Evolutionary conservation across 2,797 vertebrate species (phyloP), one percentile per base, ranked within the genome.

Genomic region (Sebastes ruberrimus): DNA sequence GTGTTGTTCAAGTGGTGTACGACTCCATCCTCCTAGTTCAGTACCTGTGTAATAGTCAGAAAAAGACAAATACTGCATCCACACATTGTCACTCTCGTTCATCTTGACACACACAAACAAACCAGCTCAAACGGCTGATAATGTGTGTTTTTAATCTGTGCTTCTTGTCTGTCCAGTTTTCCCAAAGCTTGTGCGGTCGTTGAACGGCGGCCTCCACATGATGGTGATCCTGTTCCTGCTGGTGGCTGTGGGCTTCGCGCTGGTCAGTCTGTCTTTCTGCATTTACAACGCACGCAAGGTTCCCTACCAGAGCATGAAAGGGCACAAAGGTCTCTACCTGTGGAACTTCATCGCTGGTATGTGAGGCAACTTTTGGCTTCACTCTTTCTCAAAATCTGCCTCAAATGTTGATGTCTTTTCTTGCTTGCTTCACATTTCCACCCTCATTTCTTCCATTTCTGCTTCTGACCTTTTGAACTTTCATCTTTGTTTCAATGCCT

Each of bases 271-370:
- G 80, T 97, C 97, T 76, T 98, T 98, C 89, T 98, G 97, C 86
- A 95, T 99, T 84, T 97, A 99, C 89, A 99, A 99, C 1, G 92
- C 97, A 81, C 94, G 97, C 52, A 97, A 97, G 90, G 96, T 98
- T 60, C 98, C 98, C 18, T 99, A 98, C 90, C 97, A 97, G 73
- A 97, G 98, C 79, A 96, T 99, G 90, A 98, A 97, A 22, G 98
- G 98, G 56, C 97, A 97, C 59, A 95, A 97, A 59, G 98, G 98
- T 78, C 94, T 98, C 63, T 98, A 97, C 84, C 92, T 99, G 30
- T 99, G 98, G 98, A 99, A 99, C 81, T 80, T 96, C 66, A 95
- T 97, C 9, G 97, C 98, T 95, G 98, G 98, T 99, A 95, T 23
- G 86, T 78, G 18, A 80, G 14, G 3, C 11, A 6, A n/a, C 7